phyloP scores from a whole-genome alignment of 2,797 vertebrate genomes.

The Calcarius lapponicus region DNA sequence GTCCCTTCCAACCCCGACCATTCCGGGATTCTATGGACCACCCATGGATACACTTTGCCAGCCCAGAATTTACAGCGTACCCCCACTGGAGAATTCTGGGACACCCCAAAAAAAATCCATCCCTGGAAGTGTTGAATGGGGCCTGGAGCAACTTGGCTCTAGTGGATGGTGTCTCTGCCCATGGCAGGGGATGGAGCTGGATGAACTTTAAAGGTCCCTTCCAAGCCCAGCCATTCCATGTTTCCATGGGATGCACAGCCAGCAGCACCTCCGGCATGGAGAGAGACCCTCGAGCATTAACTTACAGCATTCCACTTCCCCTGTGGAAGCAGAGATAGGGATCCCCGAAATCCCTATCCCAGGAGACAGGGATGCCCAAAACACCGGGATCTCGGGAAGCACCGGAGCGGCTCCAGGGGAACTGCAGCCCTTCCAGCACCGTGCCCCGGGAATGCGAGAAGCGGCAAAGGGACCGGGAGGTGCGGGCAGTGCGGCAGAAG shows the following conservation, averaged over 20 bases:
- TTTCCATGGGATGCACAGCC: neutral
- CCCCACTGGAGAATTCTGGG: neutral
- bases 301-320: rapidly evolving
- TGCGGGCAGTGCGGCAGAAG: rapidly evolving
- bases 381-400: neutral
- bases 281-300: rapidly evolving
- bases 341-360: neutral
- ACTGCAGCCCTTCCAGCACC: too few species aligned
- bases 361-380: rapidly evolving
- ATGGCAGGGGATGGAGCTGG: neutral
- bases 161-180: neutral
- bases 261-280: neutral
- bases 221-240: neutral
- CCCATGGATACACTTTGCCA: too few species aligned
- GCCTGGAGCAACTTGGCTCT: neutral
- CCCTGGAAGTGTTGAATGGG: neutral
- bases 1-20: neutral
- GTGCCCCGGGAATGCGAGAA: neutral
- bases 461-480: neutral
- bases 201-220: neutral
- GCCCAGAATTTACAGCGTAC: neutral
- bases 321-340: neutral
- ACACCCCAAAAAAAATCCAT: neutral
- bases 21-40: neutral
- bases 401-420: neutral